These are phyloP conservation scores for Fregata magnificens DNA, from an alignment of 2,113 vertebrate species.

Conservation along the genomic window DNA sequence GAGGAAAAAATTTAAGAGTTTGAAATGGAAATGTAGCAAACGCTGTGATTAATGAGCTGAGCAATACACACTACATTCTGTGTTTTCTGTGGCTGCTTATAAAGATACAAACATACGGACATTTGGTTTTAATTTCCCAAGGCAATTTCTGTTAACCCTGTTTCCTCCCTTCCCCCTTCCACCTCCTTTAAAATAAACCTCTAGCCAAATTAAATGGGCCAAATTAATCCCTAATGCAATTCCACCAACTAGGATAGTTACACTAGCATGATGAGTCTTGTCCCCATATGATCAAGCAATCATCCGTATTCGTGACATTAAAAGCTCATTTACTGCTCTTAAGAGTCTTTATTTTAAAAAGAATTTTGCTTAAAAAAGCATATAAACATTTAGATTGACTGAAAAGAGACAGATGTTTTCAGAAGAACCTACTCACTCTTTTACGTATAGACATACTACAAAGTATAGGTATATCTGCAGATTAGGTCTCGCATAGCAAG, in stretches of 20 bases:
- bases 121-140: conserved; percentile 39
- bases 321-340: neutral
- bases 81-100: neutral
- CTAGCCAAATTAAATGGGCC: conserved; percentile 58
- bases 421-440: neutral
- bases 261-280: neutral
- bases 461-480: neutral
- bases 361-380: neutral
- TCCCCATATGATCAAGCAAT: neutral
- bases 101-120: conserved; percentile 3
- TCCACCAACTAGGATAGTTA: neutral
- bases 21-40: conserved; percentile 13
- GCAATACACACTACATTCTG: neutral
- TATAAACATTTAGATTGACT: neutral
- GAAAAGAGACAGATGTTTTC: neutral
- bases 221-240: conserved; percentile 64
- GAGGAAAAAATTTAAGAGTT: neutral
- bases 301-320: neutral
- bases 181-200: conserved; percentile 22
- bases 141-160: conserved; percentile 34
- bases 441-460: neutral
- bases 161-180: conserved; percentile 18
- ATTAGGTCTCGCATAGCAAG: neutral
- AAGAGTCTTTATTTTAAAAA: conserved; percentile 16
- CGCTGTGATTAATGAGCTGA: conserved; percentile 41